Conservation (phyloP, 2,888 invertebrate genomes). For the Proisotoma minuta region DNA sequence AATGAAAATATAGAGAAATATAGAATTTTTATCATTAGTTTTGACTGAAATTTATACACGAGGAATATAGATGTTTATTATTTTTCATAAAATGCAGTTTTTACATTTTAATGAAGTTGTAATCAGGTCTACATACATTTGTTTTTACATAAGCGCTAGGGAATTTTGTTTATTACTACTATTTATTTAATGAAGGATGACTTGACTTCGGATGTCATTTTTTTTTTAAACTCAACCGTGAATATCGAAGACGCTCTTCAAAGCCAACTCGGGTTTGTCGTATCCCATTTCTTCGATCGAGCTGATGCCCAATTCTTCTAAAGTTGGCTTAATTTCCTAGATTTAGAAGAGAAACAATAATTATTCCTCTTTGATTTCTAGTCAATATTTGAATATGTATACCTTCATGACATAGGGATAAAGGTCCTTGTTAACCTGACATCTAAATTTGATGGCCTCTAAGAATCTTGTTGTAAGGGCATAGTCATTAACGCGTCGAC, state of each 20-base stretch:
- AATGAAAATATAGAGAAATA: too few species aligned
- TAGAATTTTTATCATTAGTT: too few species aligned
- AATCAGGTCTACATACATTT: too few species aligned
- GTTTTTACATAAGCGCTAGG: too few species aligned
- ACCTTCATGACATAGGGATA: constrained; percentile 75
- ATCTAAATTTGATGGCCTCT: constrained; percentile 86
- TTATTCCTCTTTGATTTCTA: too few species aligned
- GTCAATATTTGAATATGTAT: constrained; percentile 16
- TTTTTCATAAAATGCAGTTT: too few species aligned
- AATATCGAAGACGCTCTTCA: constrained; percentile 51
- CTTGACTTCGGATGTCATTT: background rate
- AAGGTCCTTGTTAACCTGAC: constrained; percentile 64
- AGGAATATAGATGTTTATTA: too few species aligned
- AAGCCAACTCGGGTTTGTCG: constrained; percentile 91
- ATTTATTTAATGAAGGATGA: background rate
- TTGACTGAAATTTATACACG: too few species aligned
- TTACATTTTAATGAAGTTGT: too few species aligned
- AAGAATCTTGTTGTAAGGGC: constrained; percentile 87
- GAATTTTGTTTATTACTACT: too few species aligned
- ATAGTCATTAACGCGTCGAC: constrained; percentile 89
- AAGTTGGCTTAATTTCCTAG: constrained; percentile 82
- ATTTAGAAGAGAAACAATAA: background rate
- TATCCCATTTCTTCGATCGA: constrained; percentile 95
- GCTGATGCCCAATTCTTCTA: constrained; percentile 86
- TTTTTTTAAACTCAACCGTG: too few species aligned